Evolutionary conservation across 2,113 vertebrate species (phyloP).

Genomic region (Eidolon helvum): DNA sequence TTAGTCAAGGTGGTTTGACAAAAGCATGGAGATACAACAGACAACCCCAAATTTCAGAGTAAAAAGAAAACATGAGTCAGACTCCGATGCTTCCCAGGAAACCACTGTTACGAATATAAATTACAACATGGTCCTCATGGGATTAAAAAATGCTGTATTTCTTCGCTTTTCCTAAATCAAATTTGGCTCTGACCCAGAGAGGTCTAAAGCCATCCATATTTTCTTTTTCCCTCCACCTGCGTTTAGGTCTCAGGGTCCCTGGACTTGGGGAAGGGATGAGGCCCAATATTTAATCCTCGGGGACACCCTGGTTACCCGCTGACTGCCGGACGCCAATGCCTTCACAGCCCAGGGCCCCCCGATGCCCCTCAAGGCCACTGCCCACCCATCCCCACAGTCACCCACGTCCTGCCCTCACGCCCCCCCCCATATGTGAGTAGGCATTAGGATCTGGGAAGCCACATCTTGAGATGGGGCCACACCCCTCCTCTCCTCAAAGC

Average conservation of each 20-base stretch:
- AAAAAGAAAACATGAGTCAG: neutral
- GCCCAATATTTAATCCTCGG: neutral
- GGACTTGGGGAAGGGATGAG: neutral
- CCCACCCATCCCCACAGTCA: neutral
- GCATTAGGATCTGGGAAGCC: neutral
- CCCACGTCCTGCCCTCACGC: neutral
- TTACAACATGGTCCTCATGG: neutral
- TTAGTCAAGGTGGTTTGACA: neutral
- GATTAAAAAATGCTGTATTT: neutral
- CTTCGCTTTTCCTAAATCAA: neutral
- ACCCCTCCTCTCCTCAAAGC: neutral
- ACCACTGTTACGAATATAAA: neutral
- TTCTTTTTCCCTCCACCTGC: neutral
- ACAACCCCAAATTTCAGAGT: neutral
- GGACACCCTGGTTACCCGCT: no score
- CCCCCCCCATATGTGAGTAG: neutral
- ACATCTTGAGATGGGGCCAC: neutral
- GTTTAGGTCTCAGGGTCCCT: neutral
- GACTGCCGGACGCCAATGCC: neutral
- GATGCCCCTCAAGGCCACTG: neutral
- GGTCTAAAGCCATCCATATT: neutral
- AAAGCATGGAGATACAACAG: neutral
- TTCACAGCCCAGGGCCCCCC: neutral
- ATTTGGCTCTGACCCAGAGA: neutral
- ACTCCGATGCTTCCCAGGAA: neutral